Evolutionary conservation across 1,140 invertebrate genomes (phyloP).

Genomic region (Pristionchus pacificus): DNA sequence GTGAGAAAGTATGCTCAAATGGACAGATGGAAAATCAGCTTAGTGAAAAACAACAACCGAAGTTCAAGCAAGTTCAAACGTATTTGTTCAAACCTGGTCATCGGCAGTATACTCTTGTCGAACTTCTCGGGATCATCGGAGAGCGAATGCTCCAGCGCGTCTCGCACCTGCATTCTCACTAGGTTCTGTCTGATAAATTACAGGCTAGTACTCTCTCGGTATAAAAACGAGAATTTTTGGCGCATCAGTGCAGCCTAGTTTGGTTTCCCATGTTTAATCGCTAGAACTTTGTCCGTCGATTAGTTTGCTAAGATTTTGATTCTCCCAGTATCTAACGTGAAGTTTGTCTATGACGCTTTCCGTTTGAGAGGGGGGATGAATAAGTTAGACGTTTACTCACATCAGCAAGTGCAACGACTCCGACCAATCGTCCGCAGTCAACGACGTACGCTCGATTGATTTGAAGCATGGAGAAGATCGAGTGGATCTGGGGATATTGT

Average conservation of each 20-base stretch:
- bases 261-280: too few relatives aligned
- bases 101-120: neutral
- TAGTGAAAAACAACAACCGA: neutral
- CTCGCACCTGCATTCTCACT: constrained; percentile 35
- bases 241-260: too few relatives aligned
- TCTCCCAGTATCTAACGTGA: too few relatives aligned
- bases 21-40: too few relatives aligned
- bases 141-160: constrained; percentile 22
- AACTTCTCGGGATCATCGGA: neutral
- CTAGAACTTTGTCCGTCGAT: too few relatives aligned
- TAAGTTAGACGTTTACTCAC: constrained; percentile 60
- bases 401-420: constrained; percentile 91
- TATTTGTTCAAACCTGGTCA: neutral
- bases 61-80: neutral
- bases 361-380: too few relatives aligned
- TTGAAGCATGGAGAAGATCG: constrained; percentile 90
- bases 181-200: constrained; percentile 1
- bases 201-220: neutral
- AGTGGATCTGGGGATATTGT: constrained; percentile 71
- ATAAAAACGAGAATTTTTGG: neutral
- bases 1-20: too few relatives aligned
- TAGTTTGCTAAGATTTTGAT: too few relatives aligned
- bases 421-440: constrained; percentile 86
- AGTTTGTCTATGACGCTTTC: neutral
- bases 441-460: constrained; percentile 96